Percentiles rank a stretch among this genome's conserved stretches.
phyloP scores from a whole-genome alignment of 2,113 vertebrate species.

The Oreocharis arfaki region DNA sequence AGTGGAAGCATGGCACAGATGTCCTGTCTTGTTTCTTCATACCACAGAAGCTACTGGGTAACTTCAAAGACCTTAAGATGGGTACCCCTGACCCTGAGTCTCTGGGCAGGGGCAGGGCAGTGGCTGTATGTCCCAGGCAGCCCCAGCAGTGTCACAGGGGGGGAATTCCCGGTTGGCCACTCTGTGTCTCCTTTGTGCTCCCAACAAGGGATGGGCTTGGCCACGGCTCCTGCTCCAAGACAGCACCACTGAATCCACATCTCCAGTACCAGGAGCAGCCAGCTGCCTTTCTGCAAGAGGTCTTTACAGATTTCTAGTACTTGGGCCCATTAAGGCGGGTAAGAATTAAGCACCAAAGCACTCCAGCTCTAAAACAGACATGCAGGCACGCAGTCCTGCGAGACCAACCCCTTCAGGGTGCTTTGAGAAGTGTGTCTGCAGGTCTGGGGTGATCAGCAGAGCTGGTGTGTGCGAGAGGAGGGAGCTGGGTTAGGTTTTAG shows the following conservation, averaged over 20 bases:
- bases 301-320: rapidly evolving
- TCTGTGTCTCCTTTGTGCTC: not conserved
- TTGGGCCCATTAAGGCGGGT: too few species aligned
- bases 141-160: not conserved
- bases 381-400: not conserved
- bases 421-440: not conserved
- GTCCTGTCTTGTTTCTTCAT: rapidly evolving
- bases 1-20: not conserved
- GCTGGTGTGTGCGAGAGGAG: not conserved
- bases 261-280: not conserved
- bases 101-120: not conserved
- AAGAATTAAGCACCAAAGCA: not conserved
- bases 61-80: not conserved
- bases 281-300: not conserved
- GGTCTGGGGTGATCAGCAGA: not conserved
- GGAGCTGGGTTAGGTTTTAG: not conserved
- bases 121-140: not conserved
- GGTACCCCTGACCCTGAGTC: rapidly evolving
- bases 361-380: not conserved
- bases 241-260: rapidly evolving
- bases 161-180: not conserved
- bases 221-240: not conserved
- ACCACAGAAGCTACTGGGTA: not conserved
- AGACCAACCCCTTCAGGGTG: not conserved
- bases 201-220: not conserved